A percentile compares a stretch with the other conserved stretches of the same genome.
phyloP scores from a whole-genome alignment of 2,888 invertebrate species.

The Trypoxylon attenuatum region DNA sequence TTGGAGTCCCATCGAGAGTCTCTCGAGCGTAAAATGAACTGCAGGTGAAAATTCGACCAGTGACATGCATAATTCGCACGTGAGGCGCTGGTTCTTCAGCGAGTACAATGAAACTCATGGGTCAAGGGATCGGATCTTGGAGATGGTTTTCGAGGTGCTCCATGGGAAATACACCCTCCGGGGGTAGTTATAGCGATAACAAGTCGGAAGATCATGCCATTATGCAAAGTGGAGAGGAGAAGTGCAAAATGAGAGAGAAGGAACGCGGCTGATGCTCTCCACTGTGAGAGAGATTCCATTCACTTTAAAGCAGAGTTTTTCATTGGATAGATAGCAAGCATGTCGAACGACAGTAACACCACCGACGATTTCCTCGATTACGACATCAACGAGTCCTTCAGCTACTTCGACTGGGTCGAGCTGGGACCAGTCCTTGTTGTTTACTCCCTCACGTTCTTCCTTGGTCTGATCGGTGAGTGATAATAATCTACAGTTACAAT shows the following conservation, averaged over 20 bases:
- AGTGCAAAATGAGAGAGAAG: not conserved
- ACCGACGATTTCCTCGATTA: constrained; percentile 72
- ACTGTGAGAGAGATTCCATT: not conserved
- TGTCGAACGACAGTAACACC: constrained; percentile 56
- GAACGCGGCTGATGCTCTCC: not conserved
- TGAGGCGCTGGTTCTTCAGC: no score
- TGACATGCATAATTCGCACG: no score
- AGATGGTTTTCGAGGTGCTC: no score
- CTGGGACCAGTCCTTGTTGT: constrained; percentile 77
- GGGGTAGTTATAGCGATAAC: not conserved
- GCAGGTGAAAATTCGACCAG: not conserved
- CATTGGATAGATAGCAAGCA: constrained; percentile 26
- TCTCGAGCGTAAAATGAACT: not conserved
- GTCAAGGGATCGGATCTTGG: no score
- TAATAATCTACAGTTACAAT: no score
- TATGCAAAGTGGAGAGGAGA: not conserved
- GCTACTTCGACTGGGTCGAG: constrained; percentile 77
- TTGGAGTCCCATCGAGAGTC: not conserved
- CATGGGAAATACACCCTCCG: not conserved
- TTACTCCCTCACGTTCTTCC: constrained; percentile 78
- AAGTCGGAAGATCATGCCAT: not conserved
- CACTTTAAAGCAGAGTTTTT: constrained; percentile 14
- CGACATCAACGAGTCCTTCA: constrained; percentile 75
- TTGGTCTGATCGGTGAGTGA: constrained; percentile 79
- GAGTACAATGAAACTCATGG: no score